Conservation (phyloP, 2,113 vertebrate species). For the Grammatotria lemairii region DNA sequence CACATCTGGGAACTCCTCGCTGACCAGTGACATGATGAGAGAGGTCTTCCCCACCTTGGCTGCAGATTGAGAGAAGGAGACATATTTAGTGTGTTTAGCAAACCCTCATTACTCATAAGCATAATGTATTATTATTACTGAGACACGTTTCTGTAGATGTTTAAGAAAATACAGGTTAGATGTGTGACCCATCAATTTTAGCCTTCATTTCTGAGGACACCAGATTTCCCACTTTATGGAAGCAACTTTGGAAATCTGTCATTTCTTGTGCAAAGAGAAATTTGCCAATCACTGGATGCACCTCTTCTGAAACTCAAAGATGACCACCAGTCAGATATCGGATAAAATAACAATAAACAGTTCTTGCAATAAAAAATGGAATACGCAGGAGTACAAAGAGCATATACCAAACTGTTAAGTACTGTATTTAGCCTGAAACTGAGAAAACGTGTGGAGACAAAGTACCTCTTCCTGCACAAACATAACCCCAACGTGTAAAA, state of each 20-base stretch:
- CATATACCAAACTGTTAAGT: not conserved
- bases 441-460: not conserved
- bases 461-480: not conserved
- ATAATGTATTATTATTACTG: not conserved
- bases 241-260: not conserved
- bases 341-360: not conserved
- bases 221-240: not conserved
- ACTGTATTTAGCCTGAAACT: not conserved
- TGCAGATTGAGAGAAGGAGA: conserved; percentile 52
- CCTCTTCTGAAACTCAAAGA: not conserved
- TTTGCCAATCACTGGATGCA: not conserved
- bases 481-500: not conserved
- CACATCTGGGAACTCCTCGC: conserved; percentile 97
- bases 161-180: not conserved
- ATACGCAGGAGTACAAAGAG: not conserved
- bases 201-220: not conserved
- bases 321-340: not conserved
- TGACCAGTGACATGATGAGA: conserved; percentile 97
- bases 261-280: not conserved
- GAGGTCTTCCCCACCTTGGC: conserved; percentile 98
- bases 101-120: not conserved
- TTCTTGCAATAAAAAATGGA: not conserved
- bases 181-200: not conserved
- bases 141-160: not conserved
- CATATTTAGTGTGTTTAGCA: not conserved